Conservation (phyloP, 2,888 invertebrate species). For the Hirtodrosophila duncani region DNA sequence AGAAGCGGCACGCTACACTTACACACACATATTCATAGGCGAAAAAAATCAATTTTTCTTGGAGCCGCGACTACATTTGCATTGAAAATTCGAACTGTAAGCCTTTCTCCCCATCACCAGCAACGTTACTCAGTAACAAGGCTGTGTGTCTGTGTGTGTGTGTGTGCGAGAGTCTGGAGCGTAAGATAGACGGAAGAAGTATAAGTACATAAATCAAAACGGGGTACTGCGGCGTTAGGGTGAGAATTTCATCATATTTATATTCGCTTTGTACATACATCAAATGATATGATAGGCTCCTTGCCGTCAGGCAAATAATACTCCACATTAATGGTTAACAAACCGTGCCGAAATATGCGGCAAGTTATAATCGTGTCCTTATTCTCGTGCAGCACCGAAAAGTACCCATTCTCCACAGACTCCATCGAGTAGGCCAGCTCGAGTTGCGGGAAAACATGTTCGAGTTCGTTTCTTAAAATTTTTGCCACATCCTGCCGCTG, state of each 20-base stretch:
- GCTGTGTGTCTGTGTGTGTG: no score
- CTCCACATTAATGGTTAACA: conserved; percentile 90
- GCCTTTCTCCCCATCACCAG: conserved; percentile 18
- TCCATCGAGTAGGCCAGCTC: conserved; percentile 83
- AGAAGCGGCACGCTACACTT: neutral
- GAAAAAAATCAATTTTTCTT: conserved; percentile 61
- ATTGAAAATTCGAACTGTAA: conserved; percentile 21
- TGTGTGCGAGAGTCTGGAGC: no score
- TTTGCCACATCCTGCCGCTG: conserved; percentile 84
- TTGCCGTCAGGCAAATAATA: conserved; percentile 88
- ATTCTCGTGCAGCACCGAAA: conserved; percentile 85
- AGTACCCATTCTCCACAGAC: conserved; percentile 84
- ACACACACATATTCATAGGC: conserved; percentile 9
- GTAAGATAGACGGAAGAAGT: no score
- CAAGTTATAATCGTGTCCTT: conserved; percentile 85
- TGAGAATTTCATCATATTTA: conserved; percentile 1
- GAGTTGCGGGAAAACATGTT: conserved; percentile 85
- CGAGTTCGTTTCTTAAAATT: conserved; percentile 84
- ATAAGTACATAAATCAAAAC: no score
- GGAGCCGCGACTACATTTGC: conserved; percentile 4
- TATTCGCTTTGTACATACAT: conserved; percentile 81
- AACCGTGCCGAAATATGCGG: conserved; percentile 83
- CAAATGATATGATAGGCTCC: conserved; percentile 85
- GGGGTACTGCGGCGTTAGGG: no score
- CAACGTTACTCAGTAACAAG: no score